A percentile compares a stretch with the other conserved stretches of the same genome.
These are phyloP conservation scores for Microtus richardsoni DNA, from an alignment of 2,113 vertebrate genomes.

Conservation along the genomic window DNA sequence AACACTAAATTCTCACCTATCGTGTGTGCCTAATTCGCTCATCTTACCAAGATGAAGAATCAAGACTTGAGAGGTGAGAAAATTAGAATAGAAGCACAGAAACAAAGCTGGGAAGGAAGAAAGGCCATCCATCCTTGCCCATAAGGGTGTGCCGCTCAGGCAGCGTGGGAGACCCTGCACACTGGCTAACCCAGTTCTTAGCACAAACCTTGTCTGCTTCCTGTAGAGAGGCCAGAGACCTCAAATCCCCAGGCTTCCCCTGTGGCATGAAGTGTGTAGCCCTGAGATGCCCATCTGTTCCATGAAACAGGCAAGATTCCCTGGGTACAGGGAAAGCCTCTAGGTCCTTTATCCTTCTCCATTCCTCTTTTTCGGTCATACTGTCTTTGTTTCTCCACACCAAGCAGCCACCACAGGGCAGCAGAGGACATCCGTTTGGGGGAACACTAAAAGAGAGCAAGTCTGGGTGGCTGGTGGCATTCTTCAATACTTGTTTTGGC, in stretches of 20 bases:
- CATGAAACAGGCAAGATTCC: background rate
- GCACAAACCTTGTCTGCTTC: background rate
- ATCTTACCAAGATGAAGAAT: conserved; percentile 23
- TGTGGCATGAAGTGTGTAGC: background rate
- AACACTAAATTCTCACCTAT: background rate
- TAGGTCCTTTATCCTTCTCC: background rate
- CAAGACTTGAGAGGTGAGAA: background rate
- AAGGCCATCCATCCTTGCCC: background rate
- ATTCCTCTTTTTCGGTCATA: background rate
- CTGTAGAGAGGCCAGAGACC: background rate
- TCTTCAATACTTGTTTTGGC: too few relatives aligned
- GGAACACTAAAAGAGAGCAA: background rate
- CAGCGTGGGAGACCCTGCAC: background rate
- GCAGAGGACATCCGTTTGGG: background rate
- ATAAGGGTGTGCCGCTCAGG: background rate
- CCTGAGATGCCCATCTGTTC: background rate
- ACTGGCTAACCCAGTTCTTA: background rate
- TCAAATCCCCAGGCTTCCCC: background rate
- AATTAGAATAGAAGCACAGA: background rate
- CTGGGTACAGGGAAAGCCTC: background rate
- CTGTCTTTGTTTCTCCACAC: background rate
- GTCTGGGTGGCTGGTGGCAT: background rate
- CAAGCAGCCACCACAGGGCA: background rate
- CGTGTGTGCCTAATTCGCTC: background rate
- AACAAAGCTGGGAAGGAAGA: background rate